A percentile compares a stretch with the other conserved stretches of the same genome.
These are phyloP conservation scores for Aphelenchoides fujianensis DNA, from an alignment of 1,140 invertebrate species.

Conservation along the genomic window DNA sequence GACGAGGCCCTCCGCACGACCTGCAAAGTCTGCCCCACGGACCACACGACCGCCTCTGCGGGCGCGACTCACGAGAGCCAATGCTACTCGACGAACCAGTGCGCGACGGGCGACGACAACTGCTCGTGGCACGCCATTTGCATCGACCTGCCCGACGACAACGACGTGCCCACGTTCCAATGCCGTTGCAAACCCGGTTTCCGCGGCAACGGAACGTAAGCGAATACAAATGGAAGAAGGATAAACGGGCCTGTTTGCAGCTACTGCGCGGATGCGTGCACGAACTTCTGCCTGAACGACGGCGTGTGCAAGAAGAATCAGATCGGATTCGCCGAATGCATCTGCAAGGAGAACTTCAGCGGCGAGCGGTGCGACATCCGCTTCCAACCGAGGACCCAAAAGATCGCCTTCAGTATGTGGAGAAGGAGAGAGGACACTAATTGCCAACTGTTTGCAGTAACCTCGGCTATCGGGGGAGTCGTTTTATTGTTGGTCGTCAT, in stretches of 20 bases:
- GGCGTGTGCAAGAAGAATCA: constrained; percentile 81
- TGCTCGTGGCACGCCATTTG: constrained; percentile 69
- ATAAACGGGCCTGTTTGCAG: neutral
- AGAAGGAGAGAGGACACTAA: no score
- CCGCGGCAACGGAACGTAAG: constrained; percentile 72
- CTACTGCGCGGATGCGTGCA: constrained; percentile 74
- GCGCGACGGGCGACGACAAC: constrained; percentile 61
- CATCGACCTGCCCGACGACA: constrained; percentile 84
- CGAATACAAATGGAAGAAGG: constrained; percentile 40
- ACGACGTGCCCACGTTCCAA: constrained; percentile 78
- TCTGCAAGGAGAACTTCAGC: constrained; percentile 58
- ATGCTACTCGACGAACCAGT: constrained; percentile 63
- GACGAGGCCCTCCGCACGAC: constrained; percentile 80
- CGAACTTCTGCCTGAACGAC: constrained; percentile 83
- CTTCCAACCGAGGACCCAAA: constrained; percentile 46
- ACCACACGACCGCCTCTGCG: constrained; percentile 79
- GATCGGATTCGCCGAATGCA: constrained; percentile 56
- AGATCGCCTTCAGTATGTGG: constrained; percentile 35
- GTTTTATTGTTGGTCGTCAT: constrained; percentile 52
- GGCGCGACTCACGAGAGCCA: constrained; percentile 59
- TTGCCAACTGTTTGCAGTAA: constrained; percentile 28
- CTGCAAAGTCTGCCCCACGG: constrained; percentile 82
- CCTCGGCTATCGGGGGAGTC: constrained; percentile 30
- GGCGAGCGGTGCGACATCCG: constrained; percentile 60
- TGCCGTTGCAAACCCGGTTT: constrained; percentile 91